Evolutionary conservation across 2,797 vertebrate species (phyloP).

Genomic region (Rallus crepitans): DNA sequence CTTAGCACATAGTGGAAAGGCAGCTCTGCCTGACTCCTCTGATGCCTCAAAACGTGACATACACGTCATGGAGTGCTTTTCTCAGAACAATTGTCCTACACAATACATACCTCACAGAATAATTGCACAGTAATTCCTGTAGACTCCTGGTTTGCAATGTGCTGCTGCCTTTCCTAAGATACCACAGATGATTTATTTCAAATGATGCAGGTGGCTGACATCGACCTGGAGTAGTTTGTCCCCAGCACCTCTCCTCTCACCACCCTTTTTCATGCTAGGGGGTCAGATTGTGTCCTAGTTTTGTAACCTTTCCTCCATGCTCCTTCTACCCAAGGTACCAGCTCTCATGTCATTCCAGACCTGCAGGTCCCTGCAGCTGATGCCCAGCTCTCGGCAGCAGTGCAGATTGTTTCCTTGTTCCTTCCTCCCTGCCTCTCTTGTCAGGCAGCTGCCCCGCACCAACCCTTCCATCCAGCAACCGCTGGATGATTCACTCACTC

Average conservation of each 20-base stretch:
- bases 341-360: neutral
- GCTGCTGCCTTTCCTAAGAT: neutral
- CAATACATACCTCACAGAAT: neutral
- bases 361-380: accelerated
- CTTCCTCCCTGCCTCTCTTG: neutral
- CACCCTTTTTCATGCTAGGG: neutral
- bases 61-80: neutral
- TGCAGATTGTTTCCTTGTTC: neutral
- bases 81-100: neutral
- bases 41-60: neutral
- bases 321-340: neutral
- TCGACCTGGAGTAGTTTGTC: neutral
- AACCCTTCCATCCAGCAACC: no score
- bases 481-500: neutral
- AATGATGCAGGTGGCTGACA: neutral
- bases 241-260: neutral
- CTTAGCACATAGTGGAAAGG: neutral
- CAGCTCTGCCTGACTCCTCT: neutral
- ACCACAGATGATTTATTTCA: neutral
- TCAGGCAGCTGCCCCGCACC: neutral
- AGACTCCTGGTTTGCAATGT: neutral
- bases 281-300: neutral
- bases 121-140: neutral
- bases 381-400: neutral
- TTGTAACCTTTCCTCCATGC: neutral